These are phyloP conservation scores for Ennomos quercinarius DNA, from an alignment of 2,888 invertebrate genomes.

Conservation along the genomic window DNA sequence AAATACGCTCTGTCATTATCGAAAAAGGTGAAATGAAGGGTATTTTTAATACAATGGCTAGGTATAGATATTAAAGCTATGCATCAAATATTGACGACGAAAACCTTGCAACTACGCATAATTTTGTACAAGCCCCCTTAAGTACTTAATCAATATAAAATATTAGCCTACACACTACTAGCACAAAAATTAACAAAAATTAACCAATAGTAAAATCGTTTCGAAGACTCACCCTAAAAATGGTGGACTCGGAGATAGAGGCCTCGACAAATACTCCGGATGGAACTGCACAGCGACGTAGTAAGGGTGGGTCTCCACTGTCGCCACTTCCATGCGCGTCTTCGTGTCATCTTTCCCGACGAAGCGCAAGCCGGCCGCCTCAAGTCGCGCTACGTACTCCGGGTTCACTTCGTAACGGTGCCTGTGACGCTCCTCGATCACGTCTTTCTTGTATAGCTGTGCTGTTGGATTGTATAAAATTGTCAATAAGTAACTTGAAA, in stretches of 20 bases:
- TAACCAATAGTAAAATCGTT: too few species aligned
- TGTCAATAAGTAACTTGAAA: too few species aligned
- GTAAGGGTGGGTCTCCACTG: constrained; percentile 94
- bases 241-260: constrained; percentile 96
- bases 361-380: constrained; percentile 94
- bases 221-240: constrained; percentile 90
- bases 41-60: too few species aligned
- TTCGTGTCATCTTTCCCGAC: constrained; percentile 94
- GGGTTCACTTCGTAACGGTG: constrained; percentile 99
- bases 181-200: too few species aligned
- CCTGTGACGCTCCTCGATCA: constrained; percentile 97
- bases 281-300: constrained; percentile 99
- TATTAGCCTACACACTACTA: too few species aligned
- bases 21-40: too few species aligned
- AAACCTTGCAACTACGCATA: too few species aligned
- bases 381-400: constrained; percentile 90
- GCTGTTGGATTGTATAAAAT: constrained; percentile 65
- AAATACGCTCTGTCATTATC: too few species aligned
- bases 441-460: constrained; percentile 91
- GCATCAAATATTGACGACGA: too few species aligned
- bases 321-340: constrained; percentile 97
- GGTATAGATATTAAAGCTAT: too few species aligned
- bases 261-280: constrained; percentile 98
- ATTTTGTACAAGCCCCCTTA: too few species aligned
- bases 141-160: too few species aligned